Base-by-base conservation (phyloP, 2,888 invertebrate genomes). In the Yponomeuta sedellus region DNA sequence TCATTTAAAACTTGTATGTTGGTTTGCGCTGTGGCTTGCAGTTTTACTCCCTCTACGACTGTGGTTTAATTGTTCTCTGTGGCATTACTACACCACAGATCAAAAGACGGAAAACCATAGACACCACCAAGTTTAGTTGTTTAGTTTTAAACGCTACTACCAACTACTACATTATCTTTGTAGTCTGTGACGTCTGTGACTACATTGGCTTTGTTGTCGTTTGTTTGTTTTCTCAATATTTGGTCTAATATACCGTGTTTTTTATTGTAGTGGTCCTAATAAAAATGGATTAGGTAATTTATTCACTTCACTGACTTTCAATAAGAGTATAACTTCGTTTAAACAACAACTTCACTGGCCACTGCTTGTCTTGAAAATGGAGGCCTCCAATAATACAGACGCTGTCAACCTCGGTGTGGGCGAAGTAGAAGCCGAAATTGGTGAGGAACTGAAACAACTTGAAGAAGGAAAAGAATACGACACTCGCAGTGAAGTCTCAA, bases 401-500 rank as follows among this genome's bases (percentile, higher is more conserved):
- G 93, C 93, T 77, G 93, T 93, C 73, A 93, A 93, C 86, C 92
- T 94, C 81, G 93, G 93, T 73, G 92, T 94, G 77, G 93, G 93
- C 75, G 93, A 93, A 85, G 93, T 93, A 69, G 93, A 93, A 81
- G 93, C 93, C 67, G 96, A 96, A 82, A 95, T 96, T 81, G 95
- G 94, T 62, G 96, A 96, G 78, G 96, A 96, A 80, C 88, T 96
- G 70, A 96, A 96, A 81, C 93, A 96, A 81, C 85, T 95, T 70
- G 95, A 94, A 71, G 95, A 96, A 75, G 94, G 93, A 68, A 94
- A 92, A 76, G 92, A 94, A 74, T 97, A 96, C 77, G 97, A 97
- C 81, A 96, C 96, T 2, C 92, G 96, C 12, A 97, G 97, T 83
- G 97, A 98, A 88, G 96, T 97, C 40, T 96, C 97, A 65, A 97